Evolutionary conservation across 1,140 invertebrate species (phyloP).

Genomic region (Hyles vespertilio): DNA sequence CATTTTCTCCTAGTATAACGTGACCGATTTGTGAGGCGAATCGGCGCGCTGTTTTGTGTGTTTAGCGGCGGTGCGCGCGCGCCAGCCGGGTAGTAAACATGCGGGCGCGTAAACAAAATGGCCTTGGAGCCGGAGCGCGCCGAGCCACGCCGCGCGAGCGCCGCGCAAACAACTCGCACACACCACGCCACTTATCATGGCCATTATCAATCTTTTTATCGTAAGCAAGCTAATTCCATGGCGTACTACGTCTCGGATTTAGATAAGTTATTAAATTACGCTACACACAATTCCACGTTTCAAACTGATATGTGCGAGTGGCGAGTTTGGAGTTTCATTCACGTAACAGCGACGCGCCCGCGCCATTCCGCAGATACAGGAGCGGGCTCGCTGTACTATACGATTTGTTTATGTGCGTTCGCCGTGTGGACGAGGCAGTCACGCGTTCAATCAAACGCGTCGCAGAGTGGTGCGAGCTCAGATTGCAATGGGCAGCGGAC

Average conservation of each 20-base stretch:
- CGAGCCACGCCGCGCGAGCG: constrained; percentile 12
- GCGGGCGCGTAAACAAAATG: constrained; percentile 66
- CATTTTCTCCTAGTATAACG: constrained; percentile 49
- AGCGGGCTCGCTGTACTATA: no score
- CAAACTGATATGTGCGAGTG: no score
- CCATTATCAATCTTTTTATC: constrained; percentile 51
- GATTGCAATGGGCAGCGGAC: constrained; percentile 36
- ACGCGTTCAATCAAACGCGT: no score
- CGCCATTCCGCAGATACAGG: no score
- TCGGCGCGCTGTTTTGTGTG: constrained; percentile 17
- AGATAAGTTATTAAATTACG: constrained; percentile 12
- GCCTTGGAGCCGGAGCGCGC: constrained; percentile 52
- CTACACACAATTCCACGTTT: constrained; percentile 16
- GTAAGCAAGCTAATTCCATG: constrained; percentile 28
- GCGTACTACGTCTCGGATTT: constrained; percentile 13
- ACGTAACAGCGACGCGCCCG: no score
- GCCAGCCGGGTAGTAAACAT: constrained; percentile 51
- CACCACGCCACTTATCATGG: constrained; percentile 26
- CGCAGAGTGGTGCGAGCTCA: constrained; percentile 17
- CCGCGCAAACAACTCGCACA: constrained; percentile 41
- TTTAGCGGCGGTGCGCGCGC: constrained; percentile 16
- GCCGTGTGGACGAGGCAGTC: no score
- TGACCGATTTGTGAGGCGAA: constrained; percentile 36
- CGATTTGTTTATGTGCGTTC: no score
- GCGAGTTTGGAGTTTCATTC: no score